Base-by-base conservation (phyloP, 2,888 invertebrate genomes). In the Bellardia bayeri region DNA sequence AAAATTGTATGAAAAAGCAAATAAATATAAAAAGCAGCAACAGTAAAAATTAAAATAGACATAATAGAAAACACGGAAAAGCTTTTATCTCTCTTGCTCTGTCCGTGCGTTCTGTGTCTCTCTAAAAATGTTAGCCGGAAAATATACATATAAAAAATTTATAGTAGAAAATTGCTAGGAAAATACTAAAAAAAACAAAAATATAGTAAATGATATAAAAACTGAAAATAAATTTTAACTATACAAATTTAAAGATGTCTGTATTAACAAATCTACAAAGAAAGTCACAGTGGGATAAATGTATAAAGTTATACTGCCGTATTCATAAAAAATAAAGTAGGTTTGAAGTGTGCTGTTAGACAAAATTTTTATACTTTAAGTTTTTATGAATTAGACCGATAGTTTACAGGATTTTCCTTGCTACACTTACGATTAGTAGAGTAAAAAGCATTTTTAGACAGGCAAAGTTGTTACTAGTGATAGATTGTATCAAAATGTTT, bases 41-140 rank as follows among this genome's bases (percentile, higher is more conserved):
- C 63, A 83, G 76, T 87, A 78, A 84, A 87, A 82, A 69, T 63
- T 74, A 69, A 87, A 87, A 87, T 87, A 84, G 61, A 87, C 78
- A 82, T 76, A 54, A 71, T 45, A 45, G 11, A 45, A 71, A 23
- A 87, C 87, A 87, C 79, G 87, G 40, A 87, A 87, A 87, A 75
- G 85, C 87, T 87, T 85, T 87, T 87, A 87, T 75, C 82, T 85
- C 30, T 45, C 33, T 3, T 9, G 49, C 5, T 51, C n/a, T 58
- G 13, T 16, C 37, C 37, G 37, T 37, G 37, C 37, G 37, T 37
- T 56, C 3, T 51, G 23, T 58, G 13, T 16, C 37, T 33, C 13
- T 8, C 7, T 11, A 33, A 51, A 45, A 33, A 72, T 56, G 9
- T 71, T 63, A 7, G 30, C 23, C 61, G 40, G 63, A 68, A 33